Evolutionary conservation across 2,797 vertebrate genomes (phyloP).

Genomic region (Leptatherina wallacei): DNA sequence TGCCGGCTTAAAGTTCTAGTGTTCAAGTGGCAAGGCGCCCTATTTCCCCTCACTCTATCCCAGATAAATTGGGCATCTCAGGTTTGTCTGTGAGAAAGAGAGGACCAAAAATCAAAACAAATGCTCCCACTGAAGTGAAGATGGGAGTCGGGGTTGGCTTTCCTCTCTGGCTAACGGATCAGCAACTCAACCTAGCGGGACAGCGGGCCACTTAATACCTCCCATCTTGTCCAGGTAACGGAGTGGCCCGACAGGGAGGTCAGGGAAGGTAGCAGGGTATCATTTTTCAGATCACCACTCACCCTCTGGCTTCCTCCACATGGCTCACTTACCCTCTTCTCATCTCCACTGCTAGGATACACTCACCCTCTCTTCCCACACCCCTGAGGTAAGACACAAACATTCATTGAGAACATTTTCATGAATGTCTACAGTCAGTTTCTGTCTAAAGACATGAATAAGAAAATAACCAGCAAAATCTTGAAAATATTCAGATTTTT

Average conservation of each 20-base stretch:
- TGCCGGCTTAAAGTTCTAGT: conserved; percentile 80
- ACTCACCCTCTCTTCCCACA: conserved; percentile 66
- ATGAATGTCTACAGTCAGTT: conserved; percentile 15
- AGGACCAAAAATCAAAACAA: conserved; percentile 82
- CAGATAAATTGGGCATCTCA: conserved; percentile 81
- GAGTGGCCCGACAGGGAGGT: conserved; percentile 80
- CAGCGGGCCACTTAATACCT: conserved; percentile 80
- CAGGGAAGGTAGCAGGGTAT: conserved; percentile 82
- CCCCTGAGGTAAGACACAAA: conserved; percentile 45
- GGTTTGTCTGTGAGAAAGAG: conserved; percentile 83
- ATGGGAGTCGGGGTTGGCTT: conserved; percentile 79
- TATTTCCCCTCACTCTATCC: conserved; percentile 78
- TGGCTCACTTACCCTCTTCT: conserved; percentile 78
- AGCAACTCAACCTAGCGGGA: conserved; percentile 82
- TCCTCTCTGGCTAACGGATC: conserved; percentile 77
- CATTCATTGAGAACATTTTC: conserved; percentile 52
- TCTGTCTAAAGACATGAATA: conserved; percentile 7
- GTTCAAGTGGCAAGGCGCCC: conserved; percentile 81
- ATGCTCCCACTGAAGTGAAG: conserved; percentile 82
- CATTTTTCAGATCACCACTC: conserved; percentile 80
- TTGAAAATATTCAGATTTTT: not conserved
- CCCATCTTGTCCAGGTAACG: conserved; percentile 80
- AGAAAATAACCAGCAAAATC: not conserved
- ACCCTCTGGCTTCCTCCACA: conserved; percentile 78
- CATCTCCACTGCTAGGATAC: conserved; percentile 66